Percentiles rank a stretch among this genome's conserved stretches.
Conservation (phyloP, 2,888 invertebrate genomes). For the Orthonychiurus folsomi region DNA sequence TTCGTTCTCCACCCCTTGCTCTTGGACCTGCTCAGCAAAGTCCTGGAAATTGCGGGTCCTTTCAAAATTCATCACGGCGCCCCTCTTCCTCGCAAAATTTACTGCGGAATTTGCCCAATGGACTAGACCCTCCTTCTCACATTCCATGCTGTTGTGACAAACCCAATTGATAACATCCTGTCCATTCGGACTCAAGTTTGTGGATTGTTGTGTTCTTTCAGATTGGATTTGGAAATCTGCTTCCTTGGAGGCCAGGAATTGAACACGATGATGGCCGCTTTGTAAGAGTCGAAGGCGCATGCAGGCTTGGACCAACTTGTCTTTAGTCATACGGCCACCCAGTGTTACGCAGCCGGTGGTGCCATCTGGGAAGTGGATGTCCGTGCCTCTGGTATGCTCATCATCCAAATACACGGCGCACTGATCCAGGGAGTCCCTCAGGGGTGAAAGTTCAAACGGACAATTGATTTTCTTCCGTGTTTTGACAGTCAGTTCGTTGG, state of each 20-base stretch:
- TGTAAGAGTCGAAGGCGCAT: constrained; percentile 19
- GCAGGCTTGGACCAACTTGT: constrained; percentile 19
- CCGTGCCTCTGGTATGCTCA: constrained; percentile 20
- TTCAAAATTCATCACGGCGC: neutral
- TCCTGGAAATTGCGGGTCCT: neutral
- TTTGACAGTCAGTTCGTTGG: constrained; percentile 13
- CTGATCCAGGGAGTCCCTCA: constrained; percentile 7
- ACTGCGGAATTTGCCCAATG: constrained; percentile 12
- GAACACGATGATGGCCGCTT: neutral
- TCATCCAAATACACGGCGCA: constrained; percentile 21
- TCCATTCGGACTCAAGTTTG: no score
- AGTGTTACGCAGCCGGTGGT: constrained; percentile 18
- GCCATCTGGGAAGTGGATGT: constrained; percentile 13
- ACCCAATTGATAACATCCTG: constrained; percentile 13
- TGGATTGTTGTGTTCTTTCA: no score
- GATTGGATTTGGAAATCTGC: neutral
- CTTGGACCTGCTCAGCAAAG: no score
- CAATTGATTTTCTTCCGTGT: neutral
- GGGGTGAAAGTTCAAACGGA: constrained; percentile 14
- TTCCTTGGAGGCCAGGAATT: neutral
- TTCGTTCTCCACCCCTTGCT: no score
- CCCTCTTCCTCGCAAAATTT: constrained; percentile 14
- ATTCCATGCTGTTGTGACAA: constrained; percentile 11
- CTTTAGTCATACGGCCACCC: constrained; percentile 10
- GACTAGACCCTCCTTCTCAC: constrained; percentile 15